Conservation (phyloP, 30 jellyfish, hydroid and myxozoan species). For the Aurelia sp. region DNA sequence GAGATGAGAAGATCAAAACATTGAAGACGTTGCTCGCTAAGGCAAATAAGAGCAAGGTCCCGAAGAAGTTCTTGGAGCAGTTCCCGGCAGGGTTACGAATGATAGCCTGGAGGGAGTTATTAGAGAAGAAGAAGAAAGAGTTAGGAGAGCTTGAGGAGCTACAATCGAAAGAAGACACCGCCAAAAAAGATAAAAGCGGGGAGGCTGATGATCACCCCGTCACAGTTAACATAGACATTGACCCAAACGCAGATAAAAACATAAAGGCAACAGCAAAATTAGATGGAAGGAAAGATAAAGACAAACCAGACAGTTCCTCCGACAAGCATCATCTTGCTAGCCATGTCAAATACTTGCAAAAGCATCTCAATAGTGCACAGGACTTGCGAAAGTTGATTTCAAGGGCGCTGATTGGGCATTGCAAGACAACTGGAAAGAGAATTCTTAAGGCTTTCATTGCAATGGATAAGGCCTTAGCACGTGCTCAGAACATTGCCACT, state of each 20-base stretch:
- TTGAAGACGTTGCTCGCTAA: constrained; percentile 70
- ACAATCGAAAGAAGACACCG: not conserved
- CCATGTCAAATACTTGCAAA: constrained; percentile 83
- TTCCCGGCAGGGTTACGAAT: constrained; percentile 96
- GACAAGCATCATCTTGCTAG: constrained; percentile 47
- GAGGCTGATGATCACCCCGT: constrained; percentile 78
- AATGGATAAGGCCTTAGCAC: constrained; percentile 95
- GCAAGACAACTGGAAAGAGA: constrained; percentile 97
- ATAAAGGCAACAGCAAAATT: constrained; percentile 11
- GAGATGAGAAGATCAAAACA: constrained; percentile 70
- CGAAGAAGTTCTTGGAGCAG: constrained; percentile 81
- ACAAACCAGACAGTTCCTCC: not conserved
- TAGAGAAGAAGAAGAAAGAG: constrained; percentile 81
- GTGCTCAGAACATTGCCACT: constrained; percentile 98
- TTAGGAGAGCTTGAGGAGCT: constrained; percentile 67
- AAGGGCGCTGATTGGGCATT: constrained; percentile 93
- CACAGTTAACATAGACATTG: constrained; percentile 83
- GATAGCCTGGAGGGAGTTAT: constrained; percentile 98
- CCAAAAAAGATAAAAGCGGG: constrained; percentile 6
- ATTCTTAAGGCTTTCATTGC: constrained; percentile 95
- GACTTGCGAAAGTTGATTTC: constrained; percentile 90
- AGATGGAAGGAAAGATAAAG: not conserved
- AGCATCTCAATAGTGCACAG: constrained; percentile 89
- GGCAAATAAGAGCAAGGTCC: constrained; percentile 83
- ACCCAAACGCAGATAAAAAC: constrained; percentile 40